Evolutionary conservation across 2,113 vertebrate genomes (phyloP).

Genomic region (Scolopax mira): DNA sequence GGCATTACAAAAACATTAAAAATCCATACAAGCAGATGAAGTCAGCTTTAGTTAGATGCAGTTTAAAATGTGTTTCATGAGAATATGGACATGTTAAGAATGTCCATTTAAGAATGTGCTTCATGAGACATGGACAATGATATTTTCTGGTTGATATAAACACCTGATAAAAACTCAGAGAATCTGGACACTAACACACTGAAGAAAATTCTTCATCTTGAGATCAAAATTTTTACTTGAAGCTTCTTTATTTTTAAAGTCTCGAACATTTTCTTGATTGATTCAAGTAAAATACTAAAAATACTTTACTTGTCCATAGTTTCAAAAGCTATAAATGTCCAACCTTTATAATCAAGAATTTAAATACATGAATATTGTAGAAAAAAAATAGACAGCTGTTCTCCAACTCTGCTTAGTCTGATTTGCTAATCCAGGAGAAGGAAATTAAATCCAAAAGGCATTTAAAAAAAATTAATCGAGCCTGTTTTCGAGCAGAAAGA

Average conservation of each 20-base stretch:
- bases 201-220: neutral
- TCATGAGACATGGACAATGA: neutral
- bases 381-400: neutral
- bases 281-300: neutral
- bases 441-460: slow-evolving; percentile 27
- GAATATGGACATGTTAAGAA: neutral
- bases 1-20: neutral
- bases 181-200: neutral
- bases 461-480: neutral
- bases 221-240: neutral
- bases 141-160: neutral
- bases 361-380: neutral
- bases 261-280: neutral
- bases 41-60: neutral
- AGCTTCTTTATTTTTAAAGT: neutral
- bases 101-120: neutral
- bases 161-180: neutral
- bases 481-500: neutral
- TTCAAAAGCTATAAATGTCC: neutral
- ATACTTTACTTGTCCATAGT: neutral
- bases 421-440: neutral
- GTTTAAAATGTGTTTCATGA: neutral
- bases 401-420: neutral
- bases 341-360: neutral
- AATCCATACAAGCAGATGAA: neutral